phyloP scores from a whole-genome alignment of 2,113 vertebrate genomes.

The Gallinago paraguaiae region DNA sequence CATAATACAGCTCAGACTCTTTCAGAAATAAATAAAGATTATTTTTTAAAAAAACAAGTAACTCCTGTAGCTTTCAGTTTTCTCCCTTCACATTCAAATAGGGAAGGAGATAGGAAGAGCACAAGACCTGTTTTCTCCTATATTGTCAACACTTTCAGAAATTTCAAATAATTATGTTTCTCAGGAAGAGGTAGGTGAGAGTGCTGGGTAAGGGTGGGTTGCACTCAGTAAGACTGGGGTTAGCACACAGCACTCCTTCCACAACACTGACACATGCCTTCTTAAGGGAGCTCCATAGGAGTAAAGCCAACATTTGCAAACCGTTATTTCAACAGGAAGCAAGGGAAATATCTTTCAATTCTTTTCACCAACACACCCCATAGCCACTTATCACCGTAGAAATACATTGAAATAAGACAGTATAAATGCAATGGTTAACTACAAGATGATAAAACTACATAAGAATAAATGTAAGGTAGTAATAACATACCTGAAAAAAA shows the following conservation, averaged over 20 bases:
- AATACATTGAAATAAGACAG: background rate
- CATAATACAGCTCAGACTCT: background rate
- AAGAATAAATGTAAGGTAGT: background rate
- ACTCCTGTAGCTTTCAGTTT: background rate
- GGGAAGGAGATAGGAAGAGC: background rate
- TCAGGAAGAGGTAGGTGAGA: background rate
- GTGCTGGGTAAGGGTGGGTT: background rate
- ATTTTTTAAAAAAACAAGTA: background rate
- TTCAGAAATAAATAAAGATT: background rate
- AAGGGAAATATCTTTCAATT: background rate
- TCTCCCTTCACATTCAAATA: background rate
- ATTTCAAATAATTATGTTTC: background rate
- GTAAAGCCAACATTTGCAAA: background rate
- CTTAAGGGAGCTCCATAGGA: background rate
- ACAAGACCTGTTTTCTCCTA: background rate
- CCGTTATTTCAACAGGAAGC: background rate
- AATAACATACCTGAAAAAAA: background rate
- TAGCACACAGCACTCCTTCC: background rate
- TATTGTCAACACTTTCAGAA: background rate
- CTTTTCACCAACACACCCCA: background rate
- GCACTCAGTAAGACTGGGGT: background rate
- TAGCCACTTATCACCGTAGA: background rate
- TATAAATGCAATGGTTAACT: background rate
- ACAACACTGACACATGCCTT: accelerated
- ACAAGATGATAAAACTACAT: background rate